Evolutionary conservation across 2,888 invertebrate genomes (phyloP), one percentile per base, ranked within the genome.

Genomic region (Esperia sulphurella): DNA sequence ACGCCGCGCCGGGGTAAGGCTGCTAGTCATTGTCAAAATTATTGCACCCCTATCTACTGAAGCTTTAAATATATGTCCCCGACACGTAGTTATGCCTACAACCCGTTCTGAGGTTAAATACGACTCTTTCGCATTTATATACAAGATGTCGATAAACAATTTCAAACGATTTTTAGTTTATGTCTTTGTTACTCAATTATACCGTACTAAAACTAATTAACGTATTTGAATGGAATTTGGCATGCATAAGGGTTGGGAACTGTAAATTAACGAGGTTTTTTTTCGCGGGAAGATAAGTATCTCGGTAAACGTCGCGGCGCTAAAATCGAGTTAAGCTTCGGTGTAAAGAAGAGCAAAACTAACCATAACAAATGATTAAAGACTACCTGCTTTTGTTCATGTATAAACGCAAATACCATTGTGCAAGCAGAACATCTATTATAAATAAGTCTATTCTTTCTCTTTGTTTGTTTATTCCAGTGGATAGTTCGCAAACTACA

Each of bases 11-110:
- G 82, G 82, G 85, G 85, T 81, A 85, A 87, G 88, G 87, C 83
- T 85, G 88, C 87, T 88, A 88, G 89, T 89, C 89, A 88, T 89
- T 89, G 88, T 89, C 88, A 89, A 89, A 89, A 89, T 88, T 89
- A 88, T 89, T 89, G 88, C 88, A 88, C 88, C 88, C 88, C 89
- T 89, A 89, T 89, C 89, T 89, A 85, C 87, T 82, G 87, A 83
- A 83, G 86, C 77, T 87, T 87, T 88, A 84, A 88, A 89, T 89
- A 89, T 89, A 89, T 88, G 87, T 88, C 85, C 79, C 83, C 81
- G 79, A 79, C 83, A 80, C 82, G 77, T 82, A 80, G 76, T 79
- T 75, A 75, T 77, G 79, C 85, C 83, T 85, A 84, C 82, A 81
- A 84, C 83, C 80, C 80, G 78, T 75, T 81, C 68, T 65, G 65